Evolutionary conservation across 2,888 invertebrate species (phyloP).

Genomic region (Cryptophagus acutangulus): DNA sequence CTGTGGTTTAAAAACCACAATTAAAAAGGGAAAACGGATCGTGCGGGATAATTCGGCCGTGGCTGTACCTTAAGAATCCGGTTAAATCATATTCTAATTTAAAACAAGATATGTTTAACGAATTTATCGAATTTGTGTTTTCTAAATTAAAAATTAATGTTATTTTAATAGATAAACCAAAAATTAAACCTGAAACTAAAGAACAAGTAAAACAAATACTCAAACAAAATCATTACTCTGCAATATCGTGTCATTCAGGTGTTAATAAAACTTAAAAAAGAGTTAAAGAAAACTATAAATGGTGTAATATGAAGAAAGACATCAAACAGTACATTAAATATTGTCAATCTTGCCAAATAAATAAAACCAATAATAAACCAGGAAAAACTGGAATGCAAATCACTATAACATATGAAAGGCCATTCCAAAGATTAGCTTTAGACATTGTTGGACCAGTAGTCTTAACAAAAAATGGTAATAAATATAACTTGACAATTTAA

Average conservation of each 20-base stretch:
- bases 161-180: no score
- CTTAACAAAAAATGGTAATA: constrained; percentile 26
- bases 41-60: no score
- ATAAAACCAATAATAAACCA: constrained; percentile 24
- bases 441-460: constrained; percentile 36
- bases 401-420: constrained; percentile 31
- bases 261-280: constrained; percentile 14
- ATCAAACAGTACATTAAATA: constrained; percentile 19
- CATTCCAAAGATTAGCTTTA: constrained; percentile 33
- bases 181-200: background rate
- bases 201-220: constrained; percentile 9
- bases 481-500: constrained; percentile 30
- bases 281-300: constrained; percentile 24
- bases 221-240: constrained; percentile 6
- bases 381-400: constrained; percentile 34
- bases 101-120: no score
- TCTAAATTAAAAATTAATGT: no score
- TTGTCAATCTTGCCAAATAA: constrained; percentile 27
- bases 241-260: constrained; percentile 12
- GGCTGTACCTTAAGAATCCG: no score
- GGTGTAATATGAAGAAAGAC: constrained; percentile 21
- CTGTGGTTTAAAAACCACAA: no score
- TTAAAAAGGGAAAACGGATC: no score
- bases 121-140: no score
- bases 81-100: no score